Base-by-base conservation (phyloP, 2,888 invertebrate genomes). In the Liodrosophila aerea region DNA sequence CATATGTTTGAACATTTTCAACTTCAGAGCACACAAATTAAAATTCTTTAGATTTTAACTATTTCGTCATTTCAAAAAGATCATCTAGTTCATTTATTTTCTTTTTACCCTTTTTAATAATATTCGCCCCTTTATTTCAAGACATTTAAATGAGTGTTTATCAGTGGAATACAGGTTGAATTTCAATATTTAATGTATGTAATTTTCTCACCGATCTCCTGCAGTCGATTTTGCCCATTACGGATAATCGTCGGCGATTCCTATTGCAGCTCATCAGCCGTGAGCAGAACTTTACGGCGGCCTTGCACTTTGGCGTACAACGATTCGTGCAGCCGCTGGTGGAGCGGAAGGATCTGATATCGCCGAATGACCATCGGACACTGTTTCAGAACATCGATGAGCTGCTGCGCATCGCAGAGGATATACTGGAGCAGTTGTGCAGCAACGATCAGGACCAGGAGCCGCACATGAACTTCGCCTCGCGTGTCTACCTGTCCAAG, bases 311-410 rank as follows among this genome's bases (percentile, higher is more conserved):
- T 84, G 96, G 96, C 2, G 92, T 95, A 62, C 93, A 94, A 61
- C 92, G 96, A 63, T 96, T 95, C 88, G 93, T 95, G 40, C 93
- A 93, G 0, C 95, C 96, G 0, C 89, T 96, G 67, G 91, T 92
- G 4, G 95, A 96, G 82, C 91, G 95, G 57, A 93, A 93, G 45
- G 96, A 96, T 85, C 91, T 96, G 8, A 93, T 96, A 49, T 93
- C 94, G 1, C 92, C 94, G 1, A 92, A 92, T 47, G 96, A 96
- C 87, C 96, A 96, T 89, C 92, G 94, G 87, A 92, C 94, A 30
- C 91, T 96, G 53, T 96, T 96, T 89, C 96, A 96, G 91, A 96
- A 96, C 89, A 92, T 94, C 75, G 96, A 96, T 88, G 96, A 96
- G 92, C 93, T 95, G 88, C 81, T 89, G 66, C 78, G 95, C 85